Base-by-base conservation (phyloP, 2,113 vertebrate genomes). In the Egretta garzetta region DNA sequence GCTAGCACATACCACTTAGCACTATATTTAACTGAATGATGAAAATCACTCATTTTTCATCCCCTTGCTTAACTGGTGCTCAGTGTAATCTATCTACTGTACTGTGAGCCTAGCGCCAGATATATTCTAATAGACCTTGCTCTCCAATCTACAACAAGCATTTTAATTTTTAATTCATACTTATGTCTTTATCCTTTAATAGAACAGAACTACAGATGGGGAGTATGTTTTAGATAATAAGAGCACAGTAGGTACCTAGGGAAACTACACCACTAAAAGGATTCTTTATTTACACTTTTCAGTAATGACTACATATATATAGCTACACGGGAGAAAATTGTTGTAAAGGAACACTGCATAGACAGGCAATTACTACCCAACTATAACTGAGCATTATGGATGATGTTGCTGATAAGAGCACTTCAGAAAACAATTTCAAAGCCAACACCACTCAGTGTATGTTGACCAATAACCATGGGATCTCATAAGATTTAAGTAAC, bases 31-130 rank as follows among this genome's bases (percentile, higher is more conserved):
- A 98, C 97, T 80, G 92, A 97, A 97, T 96, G 95, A 98, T 96
- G 96, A 98, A 98, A 98, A 98, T 97, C 97, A 97, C 86, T 97
- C 97, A 98, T 98, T 98, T 98, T 98, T 98, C 97, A 98, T 97
- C 95, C 75, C 63, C 94, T 98, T 97, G 85, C 97, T 98, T 97
- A 98, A 97, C 93, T 97, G 97, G 95, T 96, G 94, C 76, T 96
- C 85, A 90, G 67, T 93, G 58, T 90, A 95, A 98, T 98, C 92
- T 97, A 96, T 97, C 96, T 97, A 93, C 96, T 98, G 96, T 97
- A 97, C 96, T 94, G 86, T 43, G 88, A 97, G 94, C 68, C 94
- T 93, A 93, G 90, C 2, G 0, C 76, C 91, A 97, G 90, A 86
- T 96, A 95, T 56, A 94, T 96, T 98, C 94, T 97, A 98, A 95